These are phyloP conservation scores for Characodon lateralis DNA, from an alignment of 2,797 vertebrate species.

Conservation along the genomic window DNA sequence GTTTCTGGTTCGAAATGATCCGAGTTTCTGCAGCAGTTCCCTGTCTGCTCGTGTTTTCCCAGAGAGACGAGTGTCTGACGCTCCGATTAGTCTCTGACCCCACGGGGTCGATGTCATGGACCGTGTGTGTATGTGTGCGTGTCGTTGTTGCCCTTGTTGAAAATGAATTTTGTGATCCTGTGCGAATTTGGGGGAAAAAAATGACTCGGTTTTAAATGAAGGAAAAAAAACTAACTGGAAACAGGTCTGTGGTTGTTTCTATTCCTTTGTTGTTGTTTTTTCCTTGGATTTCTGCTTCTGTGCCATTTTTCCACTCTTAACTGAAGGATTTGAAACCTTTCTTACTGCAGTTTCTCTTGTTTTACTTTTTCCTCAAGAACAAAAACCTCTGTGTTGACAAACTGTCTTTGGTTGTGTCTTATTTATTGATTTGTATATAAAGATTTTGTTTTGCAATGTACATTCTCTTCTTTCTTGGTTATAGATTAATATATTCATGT, in stretches of 20 bases:
- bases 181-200: slow-evolving; percentile 60
- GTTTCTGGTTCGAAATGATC: too few relatives aligned
- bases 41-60: background rate
- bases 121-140: slow-evolving; percentile 60
- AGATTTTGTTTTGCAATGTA: slow-evolving; percentile 80
- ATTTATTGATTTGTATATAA: slow-evolving; percentile 85
- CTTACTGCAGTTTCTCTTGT: slow-evolving; percentile 56
- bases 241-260: slow-evolving; percentile 51
- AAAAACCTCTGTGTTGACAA: slow-evolving; percentile 31
- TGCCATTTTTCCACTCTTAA: slow-evolving; percentile 66
- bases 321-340: slow-evolving; percentile 61
- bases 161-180: slow-evolving; percentile 61
- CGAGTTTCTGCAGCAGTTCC: slow-evolving; percentile 47
- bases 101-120: slow-evolving; percentile 42
- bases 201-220: slow-evolving; percentile 57
- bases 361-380: slow-evolving; percentile 57
- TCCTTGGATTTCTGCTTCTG: slow-evolving; percentile 56
- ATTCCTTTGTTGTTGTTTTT: slow-evolving; percentile 1
- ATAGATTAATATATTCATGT: slow-evolving; percentile 85
- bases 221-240: slow-evolving; percentile 40
- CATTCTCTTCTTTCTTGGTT: slow-evolving; percentile 80
- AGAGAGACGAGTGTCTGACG: slow-evolving; percentile 9
- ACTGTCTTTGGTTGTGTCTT: slow-evolving; percentile 60
- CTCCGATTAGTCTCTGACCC: slow-evolving; percentile 1
- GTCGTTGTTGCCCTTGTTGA: slow-evolving; percentile 60